Conservation (phyloP, 2,888 invertebrate species). For the Masnerella sp. region DNA sequence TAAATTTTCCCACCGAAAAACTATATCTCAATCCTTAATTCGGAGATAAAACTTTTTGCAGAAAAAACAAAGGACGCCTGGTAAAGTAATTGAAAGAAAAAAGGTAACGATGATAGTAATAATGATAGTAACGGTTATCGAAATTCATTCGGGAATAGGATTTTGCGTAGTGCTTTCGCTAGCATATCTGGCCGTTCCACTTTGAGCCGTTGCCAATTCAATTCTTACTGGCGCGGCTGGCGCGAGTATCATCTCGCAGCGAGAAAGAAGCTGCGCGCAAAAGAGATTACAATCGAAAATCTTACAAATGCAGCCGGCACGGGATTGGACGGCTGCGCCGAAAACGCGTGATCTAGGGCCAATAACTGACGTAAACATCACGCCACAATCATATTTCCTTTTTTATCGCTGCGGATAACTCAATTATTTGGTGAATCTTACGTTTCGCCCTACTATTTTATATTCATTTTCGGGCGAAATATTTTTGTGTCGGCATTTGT, state of each 20-base stretch:
- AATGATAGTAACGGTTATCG: conserved; percentile 33
- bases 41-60: too few relatives aligned
- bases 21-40: too few relatives aligned
- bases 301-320: conserved; percentile 45
- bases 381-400: conserved; percentile 36
- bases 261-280: conserved; percentile 52
- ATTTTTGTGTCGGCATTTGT: too few relatives aligned
- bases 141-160: conserved; percentile 35
- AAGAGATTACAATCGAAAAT: conserved; percentile 56
- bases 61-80: too few relatives aligned
- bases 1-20: too few relatives aligned
- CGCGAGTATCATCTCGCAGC: conserved; percentile 48
- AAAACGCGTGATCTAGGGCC: conserved; percentile 45
- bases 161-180: conserved; percentile 48
- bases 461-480: too few relatives aligned
- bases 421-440: conserved; percentile 30
- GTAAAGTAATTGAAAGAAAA: conserved; percentile 9
- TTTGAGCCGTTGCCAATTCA: conserved; percentile 61
- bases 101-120: conserved; percentile 5
- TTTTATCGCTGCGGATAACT: conserved; percentile 36
- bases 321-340: conserved; percentile 14
- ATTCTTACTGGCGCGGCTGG: conserved; percentile 56
- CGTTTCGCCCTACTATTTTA: conserved; percentile 1
- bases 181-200: conserved; percentile 48
- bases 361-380: conserved; percentile 44